Evolutionary conservation across 2,888 invertebrate genomes (phyloP).

Genomic region (Catonia carolina): DNA sequence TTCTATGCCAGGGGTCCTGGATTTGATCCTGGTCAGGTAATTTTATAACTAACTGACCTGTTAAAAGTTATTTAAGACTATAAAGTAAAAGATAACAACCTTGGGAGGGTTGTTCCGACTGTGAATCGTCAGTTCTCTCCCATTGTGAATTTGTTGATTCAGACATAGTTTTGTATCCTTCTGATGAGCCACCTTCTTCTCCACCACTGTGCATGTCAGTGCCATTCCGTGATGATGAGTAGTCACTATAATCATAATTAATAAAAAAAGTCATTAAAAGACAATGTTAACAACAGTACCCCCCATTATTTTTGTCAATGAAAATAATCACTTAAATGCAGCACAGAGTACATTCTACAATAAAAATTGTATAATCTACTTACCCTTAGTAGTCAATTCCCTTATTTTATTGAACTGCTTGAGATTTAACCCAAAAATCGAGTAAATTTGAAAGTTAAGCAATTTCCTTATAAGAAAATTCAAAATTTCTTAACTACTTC

Average conservation of each 20-base stretch:
- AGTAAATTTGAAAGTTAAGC: too few relatives aligned
- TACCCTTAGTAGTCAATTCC: too few relatives aligned
- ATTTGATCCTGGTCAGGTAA: too few relatives aligned
- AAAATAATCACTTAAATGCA: slow-evolving; percentile 30
- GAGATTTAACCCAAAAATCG: too few relatives aligned
- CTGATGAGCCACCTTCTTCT: slow-evolving; percentile 8
- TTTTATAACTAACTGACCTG: too few relatives aligned
- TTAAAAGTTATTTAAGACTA: too few relatives aligned
- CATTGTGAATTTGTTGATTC: slow-evolving; percentile 22
- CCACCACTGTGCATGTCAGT: not conserved
- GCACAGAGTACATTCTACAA: not conserved
- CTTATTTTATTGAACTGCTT: too few relatives aligned
- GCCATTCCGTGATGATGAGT: slow-evolving; percentile 4
- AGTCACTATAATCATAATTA: not conserved
- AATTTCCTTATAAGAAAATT: too few relatives aligned
- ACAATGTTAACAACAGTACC: not conserved
- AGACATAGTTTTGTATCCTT: slow-evolving; percentile 7
- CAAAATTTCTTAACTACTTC: too few relatives aligned
- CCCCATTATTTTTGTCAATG: slow-evolving; percentile 25
- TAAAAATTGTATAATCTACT: too few relatives aligned
- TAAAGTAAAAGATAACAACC: slow-evolving; percentile 16
- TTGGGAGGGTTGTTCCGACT: slow-evolving; percentile 24
- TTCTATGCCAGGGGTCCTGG: too few relatives aligned
- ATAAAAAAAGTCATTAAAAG: too few relatives aligned
- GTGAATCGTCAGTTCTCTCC: slow-evolving; percentile 23